Evolutionary conservation across 2,888 invertebrate species (phyloP).

Genomic region (Uropetala carovei): DNA sequence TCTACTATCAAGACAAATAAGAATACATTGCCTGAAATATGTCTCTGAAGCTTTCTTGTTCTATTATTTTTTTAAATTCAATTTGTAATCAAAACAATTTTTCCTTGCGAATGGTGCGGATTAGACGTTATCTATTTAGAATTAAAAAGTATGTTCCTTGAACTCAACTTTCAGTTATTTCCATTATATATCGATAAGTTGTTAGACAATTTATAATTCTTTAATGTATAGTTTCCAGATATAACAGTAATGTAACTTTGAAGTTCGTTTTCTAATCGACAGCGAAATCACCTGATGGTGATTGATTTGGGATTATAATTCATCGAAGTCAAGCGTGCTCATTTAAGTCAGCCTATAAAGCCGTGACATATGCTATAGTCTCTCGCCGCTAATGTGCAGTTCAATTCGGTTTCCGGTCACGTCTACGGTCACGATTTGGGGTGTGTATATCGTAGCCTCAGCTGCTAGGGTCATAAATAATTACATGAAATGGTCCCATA

Average conservation of each 20-base stretch:
- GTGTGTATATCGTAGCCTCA: constrained; percentile 27
- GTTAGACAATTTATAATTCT: no score
- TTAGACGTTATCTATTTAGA: background rate
- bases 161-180: no score
- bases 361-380: background rate
- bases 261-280: background rate
- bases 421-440: background rate
- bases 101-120: background rate
- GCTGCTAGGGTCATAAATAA: constrained; percentile 53
- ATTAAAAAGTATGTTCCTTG: no score
- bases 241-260: no score
- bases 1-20: no score
- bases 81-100: no score
- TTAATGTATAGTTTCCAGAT: no score
- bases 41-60: no score
- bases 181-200: no score
- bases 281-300: background rate
- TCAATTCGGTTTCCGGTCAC: constrained; percentile 50
- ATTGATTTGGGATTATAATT: background rate
- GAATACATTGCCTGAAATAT: no score
- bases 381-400: background rate
- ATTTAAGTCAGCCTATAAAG: constrained; percentile 44
- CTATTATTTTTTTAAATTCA: no score
- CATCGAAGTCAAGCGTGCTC: constrained; percentile 27
- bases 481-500: constrained; percentile 33